A percentile compares a stretch with the other conserved stretches of the same genome.
phyloP scores from a whole-genome alignment of 2,888 invertebrate species.

The Drosophila subsilvestris region DNA sequence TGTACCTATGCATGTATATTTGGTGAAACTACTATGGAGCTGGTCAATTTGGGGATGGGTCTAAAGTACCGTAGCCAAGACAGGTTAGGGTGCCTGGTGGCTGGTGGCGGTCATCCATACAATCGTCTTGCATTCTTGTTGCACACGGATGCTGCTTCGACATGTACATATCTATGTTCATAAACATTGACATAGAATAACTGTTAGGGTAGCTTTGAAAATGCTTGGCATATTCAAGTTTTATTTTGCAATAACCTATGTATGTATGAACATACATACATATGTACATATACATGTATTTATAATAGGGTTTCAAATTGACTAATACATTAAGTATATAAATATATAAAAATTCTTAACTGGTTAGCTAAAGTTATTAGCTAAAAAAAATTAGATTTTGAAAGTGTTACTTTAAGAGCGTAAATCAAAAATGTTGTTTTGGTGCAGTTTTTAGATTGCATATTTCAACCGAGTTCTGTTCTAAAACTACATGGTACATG shows the following conservation, averaged over 20 bases:
- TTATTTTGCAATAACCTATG: no score
- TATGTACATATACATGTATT: no score
- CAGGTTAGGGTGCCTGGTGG: slow-evolving; percentile 33
- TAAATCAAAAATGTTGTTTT: not conserved
- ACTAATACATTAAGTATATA: no score
- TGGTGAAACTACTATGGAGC: slow-evolving; percentile 1
- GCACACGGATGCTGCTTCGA: slow-evolving; percentile 18
- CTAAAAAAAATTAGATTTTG: no score
- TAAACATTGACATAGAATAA: slow-evolving; percentile 20
- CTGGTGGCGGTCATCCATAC: slow-evolving; percentile 21
- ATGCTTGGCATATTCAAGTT: no score
- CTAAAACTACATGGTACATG: slow-evolving; percentile 39
- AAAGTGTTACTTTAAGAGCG: not conserved
- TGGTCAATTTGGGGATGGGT: slow-evolving; percentile 18
- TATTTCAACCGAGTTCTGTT: slow-evolving; percentile 23
- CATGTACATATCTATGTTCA: slow-evolving; percentile 24
- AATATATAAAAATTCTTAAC: no score
- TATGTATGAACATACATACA: no score
- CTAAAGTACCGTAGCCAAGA: slow-evolving; percentile 14
- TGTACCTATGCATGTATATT: not conserved
- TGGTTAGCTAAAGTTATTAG: no score
- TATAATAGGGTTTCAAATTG: no score
- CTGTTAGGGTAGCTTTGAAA: no score
- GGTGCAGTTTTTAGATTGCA: not conserved
- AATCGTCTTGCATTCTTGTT: slow-evolving; percentile 15